phyloP scores from a whole-genome alignment of 2,888 invertebrate species.

The Diabrotica balteata region DNA sequence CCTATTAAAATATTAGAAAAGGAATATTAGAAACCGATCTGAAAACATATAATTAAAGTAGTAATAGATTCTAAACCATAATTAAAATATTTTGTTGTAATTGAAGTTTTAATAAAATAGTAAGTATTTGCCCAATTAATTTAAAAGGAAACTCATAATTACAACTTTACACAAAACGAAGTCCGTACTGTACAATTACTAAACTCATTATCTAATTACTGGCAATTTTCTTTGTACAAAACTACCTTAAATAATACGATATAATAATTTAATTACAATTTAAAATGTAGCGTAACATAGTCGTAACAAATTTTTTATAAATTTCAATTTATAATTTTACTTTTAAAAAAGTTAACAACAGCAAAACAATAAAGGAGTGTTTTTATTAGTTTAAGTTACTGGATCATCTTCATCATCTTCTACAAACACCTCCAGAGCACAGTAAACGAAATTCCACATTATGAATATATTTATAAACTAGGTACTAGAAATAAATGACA shows the following conservation, averaged over 20 bases:
- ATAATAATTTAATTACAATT: constrained; percentile 9
- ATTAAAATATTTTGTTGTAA: constrained; percentile 19
- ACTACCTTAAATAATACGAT: constrained; percentile 28
- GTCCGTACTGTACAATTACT: constrained; percentile 25
- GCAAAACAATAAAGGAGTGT: no score
- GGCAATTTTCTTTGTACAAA: constrained; percentile 29
- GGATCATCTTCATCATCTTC: no score
- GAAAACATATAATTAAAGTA: constrained; percentile 26
- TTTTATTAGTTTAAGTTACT: no score
- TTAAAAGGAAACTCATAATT: constrained; percentile 35
- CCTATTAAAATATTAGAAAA: constrained; percentile 10
- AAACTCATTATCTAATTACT: constrained; percentile 33
- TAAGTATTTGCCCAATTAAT: constrained; percentile 38
- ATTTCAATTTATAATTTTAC: not conserved
- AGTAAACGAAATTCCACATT: no score
- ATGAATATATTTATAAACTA: no score
- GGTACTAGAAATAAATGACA: no score
- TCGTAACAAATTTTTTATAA: no score
- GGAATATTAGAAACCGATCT: constrained; percentile 24
- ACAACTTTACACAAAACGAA: constrained; percentile 26
- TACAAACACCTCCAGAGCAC: no score
- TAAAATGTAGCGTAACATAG: constrained; percentile 24
- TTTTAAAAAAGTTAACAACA: not conserved
- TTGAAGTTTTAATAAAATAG: constrained; percentile 31
- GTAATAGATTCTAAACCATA: constrained; percentile 21